Conservation (phyloP, 2,113 vertebrate species). For the Todiramphus saurophagus region DNA sequence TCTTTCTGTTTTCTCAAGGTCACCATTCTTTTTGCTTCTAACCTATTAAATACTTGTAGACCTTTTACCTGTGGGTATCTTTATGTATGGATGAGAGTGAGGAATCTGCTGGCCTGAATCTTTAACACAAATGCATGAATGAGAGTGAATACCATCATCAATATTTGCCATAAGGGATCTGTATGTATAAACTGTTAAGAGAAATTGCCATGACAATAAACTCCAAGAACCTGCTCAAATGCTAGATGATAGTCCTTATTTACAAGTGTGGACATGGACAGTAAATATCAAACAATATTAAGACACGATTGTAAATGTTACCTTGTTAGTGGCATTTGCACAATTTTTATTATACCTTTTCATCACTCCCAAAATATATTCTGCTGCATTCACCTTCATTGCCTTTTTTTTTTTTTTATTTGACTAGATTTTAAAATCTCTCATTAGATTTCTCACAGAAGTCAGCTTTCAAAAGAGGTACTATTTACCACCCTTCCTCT, state of each 20-base stretch:
- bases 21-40: neutral
- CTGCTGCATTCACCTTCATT: neutral
- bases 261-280: neutral
- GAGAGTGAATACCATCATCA: neutral
- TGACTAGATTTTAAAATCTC: neutral
- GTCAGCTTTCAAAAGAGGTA: neutral
- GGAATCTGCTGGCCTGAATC: neutral
- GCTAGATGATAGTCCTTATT: slow-evolving; percentile 26
- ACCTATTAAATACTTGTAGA: neutral
- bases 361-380: neutral
- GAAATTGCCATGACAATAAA: neutral
- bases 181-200: neutral
- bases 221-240: neutral
- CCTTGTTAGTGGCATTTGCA: slow-evolving; percentile 56
- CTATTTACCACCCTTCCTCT: neutral
- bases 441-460: neutral
- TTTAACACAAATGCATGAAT: neutral
- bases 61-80: neutral
- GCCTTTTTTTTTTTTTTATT: neutral
- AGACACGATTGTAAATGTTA: slow-evolving; percentile 34
- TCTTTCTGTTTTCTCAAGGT: neutral
- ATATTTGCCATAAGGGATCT: neutral
- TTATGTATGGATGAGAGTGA: neutral
- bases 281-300: slow-evolving; percentile 49
- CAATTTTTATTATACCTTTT: slow-evolving; percentile 48